phyloP scores from a whole-genome alignment of 2,888 invertebrate genomes.

The Ornithoptera alexandrae region DNA sequence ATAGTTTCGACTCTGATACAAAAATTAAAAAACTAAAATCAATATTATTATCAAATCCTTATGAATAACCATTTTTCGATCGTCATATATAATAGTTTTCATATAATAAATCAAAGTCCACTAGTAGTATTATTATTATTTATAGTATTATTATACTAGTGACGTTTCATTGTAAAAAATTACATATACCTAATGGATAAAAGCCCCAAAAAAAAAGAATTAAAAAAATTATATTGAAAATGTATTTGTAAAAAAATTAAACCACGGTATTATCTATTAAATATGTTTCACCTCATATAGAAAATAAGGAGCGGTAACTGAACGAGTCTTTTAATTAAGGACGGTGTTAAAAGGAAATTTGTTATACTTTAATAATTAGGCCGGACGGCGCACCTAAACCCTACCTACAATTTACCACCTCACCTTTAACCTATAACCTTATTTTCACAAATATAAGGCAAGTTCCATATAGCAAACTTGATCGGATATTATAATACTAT shows the following conservation, averaged over 20 bases:
- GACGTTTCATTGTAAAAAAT: too few relatives aligned
- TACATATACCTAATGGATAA: too few relatives aligned
- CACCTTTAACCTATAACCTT: background rate
- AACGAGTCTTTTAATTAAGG: conserved; percentile 47
- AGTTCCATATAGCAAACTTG: background rate
- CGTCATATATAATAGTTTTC: background rate
- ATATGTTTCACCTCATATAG: conserved; percentile 10
- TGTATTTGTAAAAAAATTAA: too few relatives aligned
- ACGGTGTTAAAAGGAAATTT: conserved; percentile 44
- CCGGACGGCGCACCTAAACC: conserved; percentile 52
- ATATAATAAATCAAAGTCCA: background rate
- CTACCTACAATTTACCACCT: conserved; percentile 29
- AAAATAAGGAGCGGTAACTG: conserved; percentile 29
- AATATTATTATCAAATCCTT: background rate
- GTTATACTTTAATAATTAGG: conserved; percentile 46
- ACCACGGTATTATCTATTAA: background rate
- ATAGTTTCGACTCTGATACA: background rate
- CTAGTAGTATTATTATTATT: background rate
- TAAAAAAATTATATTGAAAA: background rate
- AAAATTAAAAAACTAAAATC: background rate
- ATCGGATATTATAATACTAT: background rate
- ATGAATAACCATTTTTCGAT: background rate
- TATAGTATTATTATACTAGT: too few relatives aligned
- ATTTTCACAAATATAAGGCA: too few relatives aligned
- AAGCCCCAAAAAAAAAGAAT: background rate